phyloP scores from a whole-genome alignment of 2,113 vertebrate genomes.

The Hassar affinis region DNA sequence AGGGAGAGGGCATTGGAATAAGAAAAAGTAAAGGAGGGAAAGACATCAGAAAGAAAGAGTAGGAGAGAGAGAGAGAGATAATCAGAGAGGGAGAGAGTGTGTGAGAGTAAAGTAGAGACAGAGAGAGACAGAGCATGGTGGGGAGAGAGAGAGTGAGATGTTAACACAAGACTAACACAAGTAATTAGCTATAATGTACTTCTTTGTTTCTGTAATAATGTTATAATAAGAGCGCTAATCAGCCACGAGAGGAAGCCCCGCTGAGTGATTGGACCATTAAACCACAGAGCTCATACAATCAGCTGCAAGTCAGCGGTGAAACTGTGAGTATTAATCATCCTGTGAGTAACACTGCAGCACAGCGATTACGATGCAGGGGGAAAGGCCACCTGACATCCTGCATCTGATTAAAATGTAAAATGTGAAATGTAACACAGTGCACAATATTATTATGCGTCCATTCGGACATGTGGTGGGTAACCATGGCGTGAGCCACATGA shows the following conservation, averaged over 20 bases:
- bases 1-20: no score
- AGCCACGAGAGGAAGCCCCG: constrained; percentile 27
- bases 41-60: no score
- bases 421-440: background rate
- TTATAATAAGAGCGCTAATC: constrained; percentile 20
- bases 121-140: no score
- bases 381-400: background rate
- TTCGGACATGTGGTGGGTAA: background rate
- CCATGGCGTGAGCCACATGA: background rate
- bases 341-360: background rate
- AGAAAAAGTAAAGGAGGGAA: no score
- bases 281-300: constrained; percentile 24
- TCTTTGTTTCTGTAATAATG: background rate
- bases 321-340: background rate
- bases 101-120: no score
- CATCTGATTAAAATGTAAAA: background rate
- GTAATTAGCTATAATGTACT: background rate
- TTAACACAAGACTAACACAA: background rate
- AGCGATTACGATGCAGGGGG: background rate
- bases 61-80: no score
- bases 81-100: no score
- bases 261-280: constrained; percentile 49
- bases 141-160: background rate
- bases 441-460: background rate
- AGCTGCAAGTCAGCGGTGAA: constrained; percentile 11